Percentiles rank a stretch among this genome's conserved stretches.
Conservation (phyloP, 2,797 vertebrate species). For the Lithobates pipiens region DNA sequence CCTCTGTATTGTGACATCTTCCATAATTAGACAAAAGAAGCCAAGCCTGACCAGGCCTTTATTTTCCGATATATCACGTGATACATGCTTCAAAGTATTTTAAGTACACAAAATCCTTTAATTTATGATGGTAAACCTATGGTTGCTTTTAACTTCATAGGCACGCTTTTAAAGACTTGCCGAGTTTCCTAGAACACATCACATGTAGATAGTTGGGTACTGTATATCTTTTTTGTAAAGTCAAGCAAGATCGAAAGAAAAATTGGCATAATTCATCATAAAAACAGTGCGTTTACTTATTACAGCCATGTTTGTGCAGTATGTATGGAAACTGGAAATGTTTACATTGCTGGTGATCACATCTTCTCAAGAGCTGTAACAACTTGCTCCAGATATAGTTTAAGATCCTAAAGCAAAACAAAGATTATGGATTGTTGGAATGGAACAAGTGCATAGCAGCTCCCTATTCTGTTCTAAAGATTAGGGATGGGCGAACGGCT, state of each 20-base stretch:
- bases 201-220: slow-evolving; percentile 8
- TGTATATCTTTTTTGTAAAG: slow-evolving; percentile 32
- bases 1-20: background rate
- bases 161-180: slow-evolving; percentile 12
- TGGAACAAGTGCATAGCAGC: slow-evolving; percentile 13
- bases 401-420: slow-evolving; percentile 16
- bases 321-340: slow-evolving; percentile 25
- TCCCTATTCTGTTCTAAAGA: background rate
- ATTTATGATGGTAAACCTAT: slow-evolving; percentile 1
- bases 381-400: slow-evolving; percentile 32
- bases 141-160: background rate
- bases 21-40: background rate
- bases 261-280: slow-evolving; percentile 19
- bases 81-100: background rate
- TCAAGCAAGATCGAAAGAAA: background rate
- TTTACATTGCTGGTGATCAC: slow-evolving; percentile 20
- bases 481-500: too few relatives aligned
- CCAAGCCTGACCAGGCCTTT: background rate
- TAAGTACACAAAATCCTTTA: background rate
- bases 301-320: background rate
- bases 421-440: background rate
- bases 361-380: background rate
- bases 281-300: slow-evolving; percentile 6
- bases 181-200: slow-evolving; percentile 27
- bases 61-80: background rate